Evolutionary conservation across 2,113 vertebrate species (phyloP).

Genomic region (Monarcha castaneiventris): DNA sequence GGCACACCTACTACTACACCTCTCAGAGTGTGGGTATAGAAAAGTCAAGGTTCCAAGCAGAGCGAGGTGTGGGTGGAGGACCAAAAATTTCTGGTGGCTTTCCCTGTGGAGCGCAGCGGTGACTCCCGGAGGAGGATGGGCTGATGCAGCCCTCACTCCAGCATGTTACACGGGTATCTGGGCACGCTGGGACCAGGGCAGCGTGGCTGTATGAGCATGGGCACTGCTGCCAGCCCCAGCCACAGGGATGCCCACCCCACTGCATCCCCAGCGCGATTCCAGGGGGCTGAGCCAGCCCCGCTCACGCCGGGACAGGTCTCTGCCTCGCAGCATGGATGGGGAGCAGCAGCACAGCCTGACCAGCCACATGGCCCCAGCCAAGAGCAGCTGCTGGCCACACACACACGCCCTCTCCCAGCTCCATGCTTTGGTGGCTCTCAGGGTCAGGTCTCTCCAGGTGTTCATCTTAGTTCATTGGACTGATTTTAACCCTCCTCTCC

Average conservation of each 20-base stretch:
- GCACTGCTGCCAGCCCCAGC: background rate
- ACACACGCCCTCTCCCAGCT: background rate
- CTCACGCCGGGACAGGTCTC: rapidly evolving
- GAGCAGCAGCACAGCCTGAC: background rate
- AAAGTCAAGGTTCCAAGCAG: background rate
- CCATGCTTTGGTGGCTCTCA: background rate
- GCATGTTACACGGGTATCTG: too few relatives aligned
- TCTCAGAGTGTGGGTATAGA: rapidly evolving
- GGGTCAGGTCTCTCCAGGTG: background rate
- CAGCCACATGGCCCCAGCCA: background rate
- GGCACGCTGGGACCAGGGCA: background rate
- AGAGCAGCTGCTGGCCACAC: background rate
- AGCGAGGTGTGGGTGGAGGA: background rate
- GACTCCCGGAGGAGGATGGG: background rate
- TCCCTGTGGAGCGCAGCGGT: background rate
- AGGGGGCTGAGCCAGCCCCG: background rate
- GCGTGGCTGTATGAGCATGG: rapidly evolving
- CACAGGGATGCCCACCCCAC: background rate
- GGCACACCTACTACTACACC: background rate
- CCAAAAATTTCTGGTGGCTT: background rate
- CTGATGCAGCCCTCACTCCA: background rate
- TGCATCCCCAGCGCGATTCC: background rate
- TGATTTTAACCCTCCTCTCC: background rate
- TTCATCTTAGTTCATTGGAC: background rate
- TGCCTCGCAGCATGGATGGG: background rate